Evolutionary conservation across 2,888 invertebrate species (phyloP), one percentile per base, ranked within the genome.

Genomic region (Xestoiulus laeticollis): DNA sequence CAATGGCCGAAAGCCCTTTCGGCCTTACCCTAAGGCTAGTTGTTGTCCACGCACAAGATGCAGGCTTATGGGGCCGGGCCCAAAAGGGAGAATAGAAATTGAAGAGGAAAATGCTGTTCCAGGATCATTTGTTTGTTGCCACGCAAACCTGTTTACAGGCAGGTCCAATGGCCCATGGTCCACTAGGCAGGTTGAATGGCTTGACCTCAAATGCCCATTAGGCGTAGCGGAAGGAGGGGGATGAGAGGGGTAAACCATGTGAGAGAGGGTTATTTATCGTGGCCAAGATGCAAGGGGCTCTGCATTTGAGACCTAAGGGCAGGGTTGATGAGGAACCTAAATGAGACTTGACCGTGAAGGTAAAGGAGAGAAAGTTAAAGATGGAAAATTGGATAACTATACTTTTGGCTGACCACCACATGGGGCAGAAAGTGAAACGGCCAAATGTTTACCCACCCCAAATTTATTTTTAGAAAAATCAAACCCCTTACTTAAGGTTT

Each of bases 161-260:
- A 78, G 78, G 78, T 30, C 78, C 78, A 78, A 30, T 78, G 78
- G 30, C 78, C 78, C 16, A 78, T 78, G 78, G 78, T 78, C 78
- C 78, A 78, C 78, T 78, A 78, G 78, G 78, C 78, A 78, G 78
- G 78, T 30, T 78, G 30, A 78, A 78, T 78, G 78, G 78, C 78
- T 78, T 78, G 78, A 78, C 78, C 78, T 78, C 30, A 78, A 78
- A 78, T 78, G 30, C 30, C 78, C 78, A 78, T 78, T 78, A 78
- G 78, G 78, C 78, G 78, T 78, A 30, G 78, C 78, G 78, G 30
- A 30, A 78, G 78, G 78, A 30, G 78, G 78, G 68, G 68, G 68
- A 26, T 59, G 59, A n/a, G 59, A 59, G 59, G 53, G 53, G 19
- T 68, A 68, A 68, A 22, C 22, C 10, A 26, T 26, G 68, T 68